Base-by-base conservation (phyloP, 2,888 invertebrate species). In the Coelopa pilipes region DNA sequence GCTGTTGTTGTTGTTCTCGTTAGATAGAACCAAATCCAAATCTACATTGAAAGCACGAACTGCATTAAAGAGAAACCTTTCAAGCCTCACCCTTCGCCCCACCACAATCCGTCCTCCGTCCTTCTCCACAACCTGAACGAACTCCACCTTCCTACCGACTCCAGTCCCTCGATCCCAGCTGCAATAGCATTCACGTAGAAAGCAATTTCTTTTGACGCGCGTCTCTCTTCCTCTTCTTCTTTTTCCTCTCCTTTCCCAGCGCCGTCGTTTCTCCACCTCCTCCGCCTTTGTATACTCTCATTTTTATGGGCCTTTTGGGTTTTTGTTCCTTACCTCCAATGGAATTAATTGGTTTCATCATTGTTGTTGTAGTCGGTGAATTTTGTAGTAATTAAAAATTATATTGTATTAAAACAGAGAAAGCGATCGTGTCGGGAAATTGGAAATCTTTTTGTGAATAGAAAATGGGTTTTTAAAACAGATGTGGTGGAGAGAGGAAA, bases 331-430 rank as follows among this genome's bases (percentile, higher is more conserved):
- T 46, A 34, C 45, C n/a, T 68, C 57, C 57, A 46, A 19, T 55
- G 34, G n/a, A 68, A 57, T 57, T 68, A 68, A 68, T 68, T 57
- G 46, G 67, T 46, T 34, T 34, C 34, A 7, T 34, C 34, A 34
- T 34, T 34, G 34, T 34, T 34, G 7, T 34, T 34, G 34, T 34
- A 34, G 57, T 68, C 55, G 68, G 45, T n/a, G 57, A 19, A 19
- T 68, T 68, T 68, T 68, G 55, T 68, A 53, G 45, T 57, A 68
- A 68, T 68, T 57, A 68, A 68, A 68, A n/a, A 49, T 19, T 45
- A 57, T 45, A 34, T 57, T 57, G n/a, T 34, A 34, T 34, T 2
- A 21, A 59, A 67, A 21, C 21, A 21, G 55, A 9, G n/a, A n/a
- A 55, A 53, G 15, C 2, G 19, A 50, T 59, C 19, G 57, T 59